Percentiles rank a stretch among this genome's conserved stretches.
phyloP scores from a whole-genome alignment of 2,113 vertebrate species.

The Saimiri boliviensis region DNA sequence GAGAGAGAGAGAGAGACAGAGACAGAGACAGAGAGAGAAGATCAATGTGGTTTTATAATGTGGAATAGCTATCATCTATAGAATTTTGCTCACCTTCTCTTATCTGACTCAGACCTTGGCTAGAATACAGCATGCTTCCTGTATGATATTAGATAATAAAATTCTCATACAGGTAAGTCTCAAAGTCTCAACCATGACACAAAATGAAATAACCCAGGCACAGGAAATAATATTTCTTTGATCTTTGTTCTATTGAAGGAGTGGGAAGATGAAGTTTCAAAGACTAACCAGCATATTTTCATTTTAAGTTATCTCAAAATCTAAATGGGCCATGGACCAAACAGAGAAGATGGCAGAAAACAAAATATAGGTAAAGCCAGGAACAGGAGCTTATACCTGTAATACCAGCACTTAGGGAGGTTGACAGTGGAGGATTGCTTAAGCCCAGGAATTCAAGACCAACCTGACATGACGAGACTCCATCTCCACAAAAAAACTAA shows the following conservation, averaged over 20 bases:
- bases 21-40: neutral
- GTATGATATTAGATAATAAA: neutral
- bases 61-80: neutral
- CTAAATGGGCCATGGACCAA: neutral
- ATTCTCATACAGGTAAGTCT: neutral
- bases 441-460: no score
- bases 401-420: no score
- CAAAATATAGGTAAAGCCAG: neutral
- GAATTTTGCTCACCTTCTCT: neutral
- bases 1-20: no score
- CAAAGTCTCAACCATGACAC: neutral
- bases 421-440: no score
- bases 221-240: neutral
- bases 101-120: neutral
- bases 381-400: no score
- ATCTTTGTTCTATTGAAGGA: neutral
- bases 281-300: neutral
- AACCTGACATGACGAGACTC: no score
- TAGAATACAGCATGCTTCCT: neutral
- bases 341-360: neutral
- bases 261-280: neutral
- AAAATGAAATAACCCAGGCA: neutral
- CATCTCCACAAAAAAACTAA: no score
- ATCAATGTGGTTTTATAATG: neutral
- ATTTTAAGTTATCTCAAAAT: neutral